Base-by-base conservation (phyloP, 2,113 vertebrate genomes). In the Seriola aureovittata region DNA sequence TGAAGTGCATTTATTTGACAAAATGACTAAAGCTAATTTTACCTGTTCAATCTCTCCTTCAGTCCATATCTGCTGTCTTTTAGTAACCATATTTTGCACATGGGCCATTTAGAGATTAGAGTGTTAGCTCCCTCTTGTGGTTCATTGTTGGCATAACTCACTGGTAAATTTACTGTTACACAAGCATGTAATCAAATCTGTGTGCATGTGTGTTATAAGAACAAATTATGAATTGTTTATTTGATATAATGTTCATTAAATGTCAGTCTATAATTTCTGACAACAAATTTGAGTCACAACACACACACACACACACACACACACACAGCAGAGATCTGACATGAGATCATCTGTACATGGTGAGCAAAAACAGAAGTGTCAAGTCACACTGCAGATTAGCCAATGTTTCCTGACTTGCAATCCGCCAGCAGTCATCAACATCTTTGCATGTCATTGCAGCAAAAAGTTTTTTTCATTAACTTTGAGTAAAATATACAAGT, bases 51-150 rank as follows among this genome's bases (percentile, higher is more conserved):
- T 46, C 11, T 36, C 2, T 6, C 48, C 57, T 60, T 29, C 10
- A 16, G 9, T 62, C 57, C 11, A 1, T 34, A n/a, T 36, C 3
- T 25, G 13, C n/a, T 74, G 42, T 38, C n/a, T 42, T 58, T 29
- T 2, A 46, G 14, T 36, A 0, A 44, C 14, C 13, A 42, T 21
- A 4, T 29, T 19, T 8, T 32, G 32, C 52, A 29, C 11, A 1
- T 21, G 4, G 7, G 5, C 2, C 38, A 23, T 0, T 17, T 3
- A 50, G 9, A 77, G 8, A 21, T 29, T 21, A 23, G n/a, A 46
- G 23, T 48, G 11, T 63, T 63, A 71, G 78, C 78, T 66, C 25
- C 77, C 80, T 88, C 87, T 64, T 69, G 85, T 29, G 29, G 29
- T 29, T 29, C 29, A 29, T 29, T 29, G 29, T 29, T 29, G 29